A percentile compares a stretch with the other conserved stretches of the same genome.
Conservation (phyloP, 1,140 invertebrate species). For the Meloidogyne chitwoodi region DNA sequence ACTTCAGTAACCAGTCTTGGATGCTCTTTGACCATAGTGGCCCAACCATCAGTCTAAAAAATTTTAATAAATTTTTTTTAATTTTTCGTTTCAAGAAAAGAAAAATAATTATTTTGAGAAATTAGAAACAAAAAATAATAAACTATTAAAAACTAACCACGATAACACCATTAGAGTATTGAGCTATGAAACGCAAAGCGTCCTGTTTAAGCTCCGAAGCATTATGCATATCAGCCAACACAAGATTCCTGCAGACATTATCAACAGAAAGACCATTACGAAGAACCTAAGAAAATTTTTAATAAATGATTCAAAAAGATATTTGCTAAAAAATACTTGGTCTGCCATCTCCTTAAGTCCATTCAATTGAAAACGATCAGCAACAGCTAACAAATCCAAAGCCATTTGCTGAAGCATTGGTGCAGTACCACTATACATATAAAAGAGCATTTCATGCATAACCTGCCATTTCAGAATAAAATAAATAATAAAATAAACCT, state of each 20-base stretch:
- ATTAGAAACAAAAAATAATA: neutral
- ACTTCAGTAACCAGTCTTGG: conserved; percentile 18
- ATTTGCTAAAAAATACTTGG: conserved; percentile 25
- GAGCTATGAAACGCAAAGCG: conserved; percentile 48
- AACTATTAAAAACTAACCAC: conserved; percentile 11
- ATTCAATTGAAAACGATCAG: conserved; percentile 52
- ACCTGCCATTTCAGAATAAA: conserved; percentile 33
- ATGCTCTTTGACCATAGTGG: conserved; percentile 20
- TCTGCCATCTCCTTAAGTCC: conserved; percentile 57
- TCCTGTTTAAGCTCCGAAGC: conserved; percentile 52
- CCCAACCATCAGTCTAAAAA: conserved; percentile 19
- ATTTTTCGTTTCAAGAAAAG: too few species aligned
- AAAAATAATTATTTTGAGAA: too few species aligned
- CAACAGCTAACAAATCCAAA: conserved; percentile 49
- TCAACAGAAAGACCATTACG: conserved; percentile 39
- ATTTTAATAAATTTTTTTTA: neutral
- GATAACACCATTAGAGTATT: conserved; percentile 43
- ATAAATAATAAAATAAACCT: conserved; percentile 35
- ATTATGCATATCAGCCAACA: conserved; percentile 54
- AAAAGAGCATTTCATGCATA: conserved; percentile 46
- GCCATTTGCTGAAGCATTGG: conserved; percentile 39
- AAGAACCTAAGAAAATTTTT: conserved; percentile 30
- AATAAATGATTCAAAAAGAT: neutral
- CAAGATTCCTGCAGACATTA: conserved; percentile 51
- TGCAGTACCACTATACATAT: conserved; percentile 48